Conservation (phyloP, 1,140 invertebrate species). For the Saccostrea cuccullata region DNA sequence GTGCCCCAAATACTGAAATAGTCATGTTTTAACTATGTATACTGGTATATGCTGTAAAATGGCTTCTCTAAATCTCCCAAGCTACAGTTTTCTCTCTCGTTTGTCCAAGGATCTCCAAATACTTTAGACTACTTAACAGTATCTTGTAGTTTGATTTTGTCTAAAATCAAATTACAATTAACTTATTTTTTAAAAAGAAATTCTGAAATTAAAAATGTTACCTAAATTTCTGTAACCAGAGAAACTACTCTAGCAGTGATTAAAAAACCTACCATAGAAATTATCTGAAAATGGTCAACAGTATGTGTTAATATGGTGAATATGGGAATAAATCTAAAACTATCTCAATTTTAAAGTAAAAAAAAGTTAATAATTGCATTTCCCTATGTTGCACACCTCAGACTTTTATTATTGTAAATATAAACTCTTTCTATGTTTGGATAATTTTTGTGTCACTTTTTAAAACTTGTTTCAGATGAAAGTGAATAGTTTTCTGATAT, state of each 20-base stretch:
- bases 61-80: too few species aligned
- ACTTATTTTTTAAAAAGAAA: background rate
- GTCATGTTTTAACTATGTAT: too few species aligned
- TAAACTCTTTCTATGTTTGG: too few species aligned
- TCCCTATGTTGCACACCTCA: too few species aligned
- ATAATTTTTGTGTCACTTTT: too few species aligned
- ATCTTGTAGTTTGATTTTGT: background rate
- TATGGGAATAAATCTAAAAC: background rate
- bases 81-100: background rate
- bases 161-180: background rate
- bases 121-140: background rate
- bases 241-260: constrained; percentile 14
- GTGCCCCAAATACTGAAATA: too few species aligned
- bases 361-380: too few species aligned
- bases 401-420: too few species aligned
- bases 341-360: background rate
- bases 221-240: background rate
- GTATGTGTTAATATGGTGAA: background rate
- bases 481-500: too few species aligned
- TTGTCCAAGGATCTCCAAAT: background rate
- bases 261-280: constrained; percentile 58
- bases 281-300: constrained; percentile 55
- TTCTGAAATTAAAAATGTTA: background rate
- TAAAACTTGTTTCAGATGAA: too few species aligned
- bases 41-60: too few species aligned